phyloP scores from a whole-genome alignment of 2,888 invertebrate genomes.

The Troglohyphantes excavatus region DNA sequence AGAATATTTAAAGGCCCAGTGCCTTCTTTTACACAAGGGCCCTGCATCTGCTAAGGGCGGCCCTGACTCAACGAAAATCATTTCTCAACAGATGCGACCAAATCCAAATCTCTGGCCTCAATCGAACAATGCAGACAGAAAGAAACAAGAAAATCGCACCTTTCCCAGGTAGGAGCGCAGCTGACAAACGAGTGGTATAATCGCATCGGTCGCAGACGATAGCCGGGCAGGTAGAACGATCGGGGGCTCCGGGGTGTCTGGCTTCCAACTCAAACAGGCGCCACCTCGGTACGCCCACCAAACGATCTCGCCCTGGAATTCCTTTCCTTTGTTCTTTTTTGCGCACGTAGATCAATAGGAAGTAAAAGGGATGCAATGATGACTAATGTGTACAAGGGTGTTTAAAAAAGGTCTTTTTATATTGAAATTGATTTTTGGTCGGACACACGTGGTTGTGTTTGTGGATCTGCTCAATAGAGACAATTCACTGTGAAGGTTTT shows the following conservation, averaged over 20 bases:
- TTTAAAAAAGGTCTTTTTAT: neutral
- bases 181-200: constrained; percentile 28
- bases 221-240: constrained; percentile 39
- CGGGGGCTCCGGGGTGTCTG: constrained; percentile 51
- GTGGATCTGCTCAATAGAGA: no score
- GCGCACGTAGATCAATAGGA: constrained; percentile 16
- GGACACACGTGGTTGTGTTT: no score
- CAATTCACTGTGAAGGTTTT: no score
- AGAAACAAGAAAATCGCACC: neutral
- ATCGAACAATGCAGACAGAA: neutral
- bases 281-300: constrained; percentile 39
- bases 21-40: no score
- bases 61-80: no score
- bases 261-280: constrained; percentile 35
- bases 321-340: constrained; percentile 9
- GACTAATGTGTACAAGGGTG: neutral
- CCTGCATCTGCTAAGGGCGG: no score
- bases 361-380: neutral
- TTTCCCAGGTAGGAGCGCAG: neutral
- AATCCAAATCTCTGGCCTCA: no score
- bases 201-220: constrained; percentile 1
- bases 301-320: constrained; percentile 36
- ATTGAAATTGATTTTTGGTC: no score
- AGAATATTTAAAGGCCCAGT: no score
- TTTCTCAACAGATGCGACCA: no score